phyloP scores from a whole-genome alignment of 2,797 vertebrate species.

The Coilia nasus region DNA sequence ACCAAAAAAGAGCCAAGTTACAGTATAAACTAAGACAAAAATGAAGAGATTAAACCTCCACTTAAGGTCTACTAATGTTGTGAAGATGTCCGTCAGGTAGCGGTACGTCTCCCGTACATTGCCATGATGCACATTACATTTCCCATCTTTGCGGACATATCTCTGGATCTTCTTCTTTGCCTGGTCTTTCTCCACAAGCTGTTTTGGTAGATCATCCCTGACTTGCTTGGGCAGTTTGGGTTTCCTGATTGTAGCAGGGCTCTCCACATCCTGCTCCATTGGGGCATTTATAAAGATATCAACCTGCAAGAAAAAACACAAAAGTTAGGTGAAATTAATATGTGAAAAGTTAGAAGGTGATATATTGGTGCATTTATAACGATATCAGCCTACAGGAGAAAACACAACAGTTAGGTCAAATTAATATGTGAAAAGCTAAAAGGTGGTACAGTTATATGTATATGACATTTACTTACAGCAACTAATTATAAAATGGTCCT shows the following conservation, averaged over 20 bases:
- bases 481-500: no score
- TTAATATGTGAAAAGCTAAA: no score
- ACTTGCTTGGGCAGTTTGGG: constrained; percentile 90
- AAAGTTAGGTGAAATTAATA: background rate
- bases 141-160: constrained; percentile 96
- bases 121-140: constrained; percentile 98
- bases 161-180: constrained; percentile 87
- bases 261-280: constrained; percentile 99
- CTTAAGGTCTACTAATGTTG: constrained; percentile 96
- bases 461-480: no score
- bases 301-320: constrained; percentile 69
- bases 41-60: constrained; percentile 98
- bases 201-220: constrained; percentile 85
- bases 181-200: constrained; percentile 76
- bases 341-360: no score
- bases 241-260: constrained; percentile 85
- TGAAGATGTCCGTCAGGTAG: constrained; percentile 97
- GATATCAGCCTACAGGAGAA: constrained; percentile 77
- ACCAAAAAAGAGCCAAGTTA: constrained; percentile 98
- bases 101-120: constrained; percentile 96
- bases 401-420: constrained; percentile 36
- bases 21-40: constrained; percentile 97
- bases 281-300: constrained; percentile 81
- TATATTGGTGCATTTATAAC: constrained; percentile 81
- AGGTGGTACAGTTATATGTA: constrained; percentile 70